Evolutionary conservation across 1,140 invertebrate genomes (phyloP).

Genomic region (Sinonovacula constricta): DNA sequence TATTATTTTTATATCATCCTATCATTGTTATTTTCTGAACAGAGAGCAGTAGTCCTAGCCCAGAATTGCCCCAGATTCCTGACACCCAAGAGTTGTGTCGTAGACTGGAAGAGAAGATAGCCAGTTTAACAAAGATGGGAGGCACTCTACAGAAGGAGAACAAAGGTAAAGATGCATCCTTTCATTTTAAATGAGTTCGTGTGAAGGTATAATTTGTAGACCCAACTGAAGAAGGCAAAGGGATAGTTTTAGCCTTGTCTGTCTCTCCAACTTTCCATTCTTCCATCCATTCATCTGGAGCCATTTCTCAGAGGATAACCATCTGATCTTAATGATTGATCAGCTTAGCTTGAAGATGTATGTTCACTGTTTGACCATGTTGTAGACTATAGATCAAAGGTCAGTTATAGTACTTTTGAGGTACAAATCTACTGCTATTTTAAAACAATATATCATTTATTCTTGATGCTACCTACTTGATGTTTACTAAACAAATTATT

Average conservation of each 20-base stretch:
- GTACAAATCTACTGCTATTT: too few relatives aligned
- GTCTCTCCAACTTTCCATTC: neutral
- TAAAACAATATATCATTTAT: too few relatives aligned
- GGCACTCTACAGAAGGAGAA: slow-evolving; percentile 67
- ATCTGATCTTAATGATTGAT: too few relatives aligned
- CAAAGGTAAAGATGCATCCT: slow-evolving; percentile 58
- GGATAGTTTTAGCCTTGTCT: neutral
- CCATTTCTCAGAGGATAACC: too few relatives aligned
- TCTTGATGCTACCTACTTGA: neutral
- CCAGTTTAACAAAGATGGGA: slow-evolving; percentile 64
- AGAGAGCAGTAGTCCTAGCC: neutral
- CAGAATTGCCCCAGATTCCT: slow-evolving; percentile 9
- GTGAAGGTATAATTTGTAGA: neutral
- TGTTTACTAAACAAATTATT: neutral
- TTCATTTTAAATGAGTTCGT: neutral
- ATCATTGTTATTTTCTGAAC: neutral
- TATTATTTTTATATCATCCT: neutral
- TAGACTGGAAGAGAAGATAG: slow-evolving; percentile 65
- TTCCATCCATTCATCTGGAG: neutral
- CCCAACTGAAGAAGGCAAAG: neutral
- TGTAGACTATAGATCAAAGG: too few relatives aligned
- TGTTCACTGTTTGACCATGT: too few relatives aligned
- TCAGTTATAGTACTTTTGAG: too few relatives aligned
- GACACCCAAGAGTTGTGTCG: slow-evolving; percentile 64
- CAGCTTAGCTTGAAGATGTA: too few relatives aligned